phyloP scores from a whole-genome alignment of 2,888 invertebrate species.

The Calameuta idolon region DNA sequence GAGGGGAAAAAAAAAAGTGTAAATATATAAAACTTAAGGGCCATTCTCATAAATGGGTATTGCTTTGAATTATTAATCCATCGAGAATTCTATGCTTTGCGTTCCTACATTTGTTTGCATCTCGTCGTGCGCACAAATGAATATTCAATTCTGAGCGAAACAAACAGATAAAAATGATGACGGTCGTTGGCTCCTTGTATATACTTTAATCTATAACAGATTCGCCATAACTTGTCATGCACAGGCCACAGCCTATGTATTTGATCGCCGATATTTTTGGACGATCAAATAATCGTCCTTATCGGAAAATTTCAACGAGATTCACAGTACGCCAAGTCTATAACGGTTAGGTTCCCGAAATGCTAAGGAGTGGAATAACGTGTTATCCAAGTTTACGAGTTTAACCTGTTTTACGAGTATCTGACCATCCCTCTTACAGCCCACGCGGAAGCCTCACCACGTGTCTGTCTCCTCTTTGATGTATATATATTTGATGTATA shows the following conservation, averaged over 20 bases:
- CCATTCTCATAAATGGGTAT: too few relatives aligned
- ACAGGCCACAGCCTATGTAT: neutral
- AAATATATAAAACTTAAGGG: neutral
- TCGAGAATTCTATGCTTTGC: neutral
- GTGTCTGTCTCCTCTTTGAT: neutral
- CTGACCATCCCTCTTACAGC: neutral
- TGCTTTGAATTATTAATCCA: too few relatives aligned
- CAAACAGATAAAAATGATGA: neutral
- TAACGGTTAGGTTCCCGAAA: neutral
- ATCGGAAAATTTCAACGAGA: neutral
- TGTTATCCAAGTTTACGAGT: neutral
- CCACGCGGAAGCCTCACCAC: neutral
- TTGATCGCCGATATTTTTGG: neutral
- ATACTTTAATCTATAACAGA: too few relatives aligned
- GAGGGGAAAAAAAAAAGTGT: neutral
- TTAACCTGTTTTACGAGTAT: neutral
- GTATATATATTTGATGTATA: neutral
- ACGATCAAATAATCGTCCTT: neutral
- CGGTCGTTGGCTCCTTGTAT: neutral
- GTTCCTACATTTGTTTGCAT: neutral
- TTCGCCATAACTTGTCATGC: too few relatives aligned
- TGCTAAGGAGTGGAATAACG: neutral
- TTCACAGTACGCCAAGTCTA: neutral
- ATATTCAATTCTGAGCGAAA: neutral
- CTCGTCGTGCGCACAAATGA: too few relatives aligned